Conservation (phyloP, 2,113 vertebrate species). For the Dasyprocta punctata region DNA sequence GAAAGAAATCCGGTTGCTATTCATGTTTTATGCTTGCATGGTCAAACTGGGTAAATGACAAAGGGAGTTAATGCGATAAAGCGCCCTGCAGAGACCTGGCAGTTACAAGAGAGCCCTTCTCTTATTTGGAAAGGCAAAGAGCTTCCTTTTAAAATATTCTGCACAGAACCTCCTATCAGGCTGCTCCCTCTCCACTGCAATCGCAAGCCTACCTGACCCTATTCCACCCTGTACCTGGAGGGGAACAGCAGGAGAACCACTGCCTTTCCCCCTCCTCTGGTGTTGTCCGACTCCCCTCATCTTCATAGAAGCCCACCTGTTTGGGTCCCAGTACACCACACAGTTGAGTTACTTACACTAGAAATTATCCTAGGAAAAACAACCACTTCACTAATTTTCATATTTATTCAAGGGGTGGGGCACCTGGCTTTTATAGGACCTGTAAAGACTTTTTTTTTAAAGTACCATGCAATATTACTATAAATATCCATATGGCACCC, state of each 20-base stretch:
- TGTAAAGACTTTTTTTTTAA: not conserved
- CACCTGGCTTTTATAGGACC: not conserved
- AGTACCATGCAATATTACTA: not conserved
- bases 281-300: not conserved
- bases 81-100: not conserved
- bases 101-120: not conserved
- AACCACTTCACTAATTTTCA: not conserved
- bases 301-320: not conserved
- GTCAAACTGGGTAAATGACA: not conserved
- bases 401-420: not conserved
- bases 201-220: not conserved
- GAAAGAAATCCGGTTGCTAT: not conserved
- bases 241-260: rapidly evolving
- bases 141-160: not conserved
- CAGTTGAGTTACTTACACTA: not conserved
- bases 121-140: not conserved
- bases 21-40: not conserved
- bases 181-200: not conserved
- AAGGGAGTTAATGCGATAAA: not conserved
- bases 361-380: not conserved
- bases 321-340: not conserved
- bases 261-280: not conserved
- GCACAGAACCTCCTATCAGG: not conserved
- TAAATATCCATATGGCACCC: not conserved
- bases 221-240: rapidly evolving